Evolutionary conservation across 2,888 invertebrate genomes (phyloP).

Genomic region (Myathropa florea): DNA sequence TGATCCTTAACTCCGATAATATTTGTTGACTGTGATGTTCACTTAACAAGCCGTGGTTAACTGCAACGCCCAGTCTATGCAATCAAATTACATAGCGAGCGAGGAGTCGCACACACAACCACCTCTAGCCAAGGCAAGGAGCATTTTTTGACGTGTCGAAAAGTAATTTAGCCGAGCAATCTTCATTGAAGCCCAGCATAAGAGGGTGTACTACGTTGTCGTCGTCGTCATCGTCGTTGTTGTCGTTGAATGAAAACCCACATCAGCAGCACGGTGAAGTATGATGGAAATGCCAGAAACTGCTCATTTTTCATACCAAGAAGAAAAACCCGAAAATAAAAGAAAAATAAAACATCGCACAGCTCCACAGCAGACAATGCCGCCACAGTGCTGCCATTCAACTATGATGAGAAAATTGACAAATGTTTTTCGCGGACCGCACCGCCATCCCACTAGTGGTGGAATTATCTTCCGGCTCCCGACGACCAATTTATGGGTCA

Average conservation of each 20-base stretch:
- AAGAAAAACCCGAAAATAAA: slow-evolving; percentile 11
- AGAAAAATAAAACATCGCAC: slow-evolving; percentile 28
- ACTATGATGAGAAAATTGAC: slow-evolving; percentile 68
- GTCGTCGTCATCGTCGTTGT: background rate
- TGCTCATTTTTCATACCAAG: slow-evolving; percentile 59
- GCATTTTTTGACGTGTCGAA: slow-evolving; percentile 65
- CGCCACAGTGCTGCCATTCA: slow-evolving; percentile 29
- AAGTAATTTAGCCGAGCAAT: slow-evolving; percentile 63
- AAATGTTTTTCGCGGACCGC: slow-evolving; percentile 63
- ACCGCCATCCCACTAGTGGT: background rate
- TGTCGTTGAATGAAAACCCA: slow-evolving; percentile 11
- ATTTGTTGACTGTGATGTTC: slow-evolving; percentile 51
- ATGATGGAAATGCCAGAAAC: slow-evolving; percentile 49
- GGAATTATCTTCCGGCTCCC: background rate
- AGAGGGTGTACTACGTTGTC: slow-evolving; percentile 4
- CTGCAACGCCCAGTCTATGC: slow-evolving; percentile 42
- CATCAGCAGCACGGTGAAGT: background rate
- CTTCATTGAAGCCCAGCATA: slow-evolving; percentile 12
- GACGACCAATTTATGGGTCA: slow-evolving; percentile 48
- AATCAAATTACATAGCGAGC: slow-evolving; percentile 42
- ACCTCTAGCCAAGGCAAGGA: slow-evolving; percentile 14
- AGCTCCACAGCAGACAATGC: slow-evolving; percentile 54
- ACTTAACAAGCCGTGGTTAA: slow-evolving; percentile 63
- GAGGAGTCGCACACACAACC: slow-evolving; percentile 43
- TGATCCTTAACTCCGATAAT: slow-evolving; percentile 53